Conservation (phyloP, 2,888 invertebrate species). For the Sylvicola fuscatus region DNA sequence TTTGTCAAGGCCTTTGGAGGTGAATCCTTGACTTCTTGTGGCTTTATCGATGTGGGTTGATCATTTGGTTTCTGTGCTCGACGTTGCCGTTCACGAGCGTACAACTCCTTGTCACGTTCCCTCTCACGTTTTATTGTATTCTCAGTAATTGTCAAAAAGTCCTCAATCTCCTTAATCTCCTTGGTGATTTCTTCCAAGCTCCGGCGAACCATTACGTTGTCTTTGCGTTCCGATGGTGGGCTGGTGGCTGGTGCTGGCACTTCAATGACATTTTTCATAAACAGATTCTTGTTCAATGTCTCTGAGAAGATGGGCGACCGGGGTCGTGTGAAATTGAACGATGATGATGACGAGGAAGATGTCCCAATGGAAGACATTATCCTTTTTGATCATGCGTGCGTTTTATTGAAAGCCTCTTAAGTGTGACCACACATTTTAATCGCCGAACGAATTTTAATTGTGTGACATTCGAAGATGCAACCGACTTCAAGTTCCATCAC, state of each 20-base stretch:
- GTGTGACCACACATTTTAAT: too few species aligned
- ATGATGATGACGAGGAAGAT: too few species aligned
- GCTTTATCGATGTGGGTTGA: slow-evolving; percentile 7
- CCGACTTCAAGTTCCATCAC: too few species aligned
- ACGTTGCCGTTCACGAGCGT: slow-evolving; percentile 10
- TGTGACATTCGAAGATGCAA: too few species aligned
- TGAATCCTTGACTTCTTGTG: slow-evolving; percentile 1
- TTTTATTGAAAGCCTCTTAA: too few species aligned
- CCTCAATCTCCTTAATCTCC: slow-evolving; percentile 24
- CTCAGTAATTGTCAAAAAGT: slow-evolving; percentile 23
- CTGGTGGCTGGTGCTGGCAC: slow-evolving; percentile 8
- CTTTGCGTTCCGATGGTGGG: background rate
- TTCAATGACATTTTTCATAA: slow-evolving; percentile 21
- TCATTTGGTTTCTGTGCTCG: slow-evolving; percentile 7
- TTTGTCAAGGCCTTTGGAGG: slow-evolving; percentile 4
- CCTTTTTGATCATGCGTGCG: too few species aligned
- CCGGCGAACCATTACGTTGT: background rate
- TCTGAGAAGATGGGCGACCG: slow-evolving; percentile 19
- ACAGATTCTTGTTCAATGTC: slow-evolving; percentile 20
- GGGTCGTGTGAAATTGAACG: slow-evolving; percentile 6
- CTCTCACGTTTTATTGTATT: slow-evolving; percentile 19
- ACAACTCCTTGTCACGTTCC: slow-evolving; percentile 15
- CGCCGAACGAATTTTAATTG: too few species aligned
- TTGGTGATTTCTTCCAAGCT: slow-evolving; percentile 25
- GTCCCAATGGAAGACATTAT: too few species aligned